A percentile compares a stretch with the other conserved stretches of the same genome.
phyloP scores from a whole-genome alignment of 2,888 invertebrate genomes.

The Caenorhabditis angaria region DNA sequence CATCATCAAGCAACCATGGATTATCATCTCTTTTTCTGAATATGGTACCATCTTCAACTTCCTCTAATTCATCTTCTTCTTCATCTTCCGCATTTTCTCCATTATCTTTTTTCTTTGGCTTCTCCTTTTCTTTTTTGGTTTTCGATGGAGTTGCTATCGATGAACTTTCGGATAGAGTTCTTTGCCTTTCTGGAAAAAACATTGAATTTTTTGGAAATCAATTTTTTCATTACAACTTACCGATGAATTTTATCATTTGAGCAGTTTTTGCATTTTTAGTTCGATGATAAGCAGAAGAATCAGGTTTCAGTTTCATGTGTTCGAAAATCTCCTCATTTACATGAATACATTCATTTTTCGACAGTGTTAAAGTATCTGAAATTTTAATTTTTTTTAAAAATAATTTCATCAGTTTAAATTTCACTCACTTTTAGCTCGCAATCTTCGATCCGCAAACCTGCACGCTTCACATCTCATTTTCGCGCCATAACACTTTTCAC shows the following conservation, averaged over 20 bases:
- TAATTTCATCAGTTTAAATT: not conserved
- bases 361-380: not conserved
- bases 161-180: not conserved
- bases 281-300: constrained; percentile 10
- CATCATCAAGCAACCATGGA: constrained; percentile 19
- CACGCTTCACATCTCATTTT: not conserved
- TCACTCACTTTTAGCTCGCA: not conserved
- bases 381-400: not conserved
- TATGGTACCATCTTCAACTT: not conserved
- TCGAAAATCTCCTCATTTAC: not conserved
- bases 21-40: constrained; percentile 29
- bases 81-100: not conserved
- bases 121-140: not conserved
- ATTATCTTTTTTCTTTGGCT: constrained; percentile 1
- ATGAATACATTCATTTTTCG: not conserved
- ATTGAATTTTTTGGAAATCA: not conserved
- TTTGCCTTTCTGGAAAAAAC: not conserved
- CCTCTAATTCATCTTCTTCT: constrained; percentile 1
- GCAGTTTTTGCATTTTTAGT: constrained; percentile 4
- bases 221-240: not conserved
- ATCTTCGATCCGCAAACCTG: not conserved
- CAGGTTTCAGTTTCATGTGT: constrained; percentile 4
- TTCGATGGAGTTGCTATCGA: not conserved
- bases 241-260: constrained; percentile 1
- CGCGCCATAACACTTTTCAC: not conserved